Evolutionary conservation across 2,888 invertebrate species (phyloP).

Genomic region (Dicranocentrus wangi): DNA sequence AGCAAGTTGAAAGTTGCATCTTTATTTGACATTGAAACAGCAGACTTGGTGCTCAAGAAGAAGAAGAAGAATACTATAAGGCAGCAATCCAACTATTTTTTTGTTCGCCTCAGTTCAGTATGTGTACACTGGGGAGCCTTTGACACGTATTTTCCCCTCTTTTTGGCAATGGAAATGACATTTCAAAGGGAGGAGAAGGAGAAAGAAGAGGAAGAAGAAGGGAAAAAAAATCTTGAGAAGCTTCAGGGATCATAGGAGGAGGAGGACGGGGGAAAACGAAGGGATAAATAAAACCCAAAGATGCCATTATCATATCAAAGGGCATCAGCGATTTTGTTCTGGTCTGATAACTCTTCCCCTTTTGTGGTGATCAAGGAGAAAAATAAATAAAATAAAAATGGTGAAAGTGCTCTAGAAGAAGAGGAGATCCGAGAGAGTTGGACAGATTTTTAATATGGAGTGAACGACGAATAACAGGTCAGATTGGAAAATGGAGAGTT

Average conservation of each 20-base stretch:
- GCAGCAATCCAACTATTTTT: conserved; percentile 15
- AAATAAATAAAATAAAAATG: too few species aligned
- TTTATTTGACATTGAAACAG: conserved; percentile 31
- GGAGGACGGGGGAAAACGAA: too few species aligned
- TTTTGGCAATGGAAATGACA: conserved; percentile 43
- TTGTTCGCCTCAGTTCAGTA: conserved; percentile 24
- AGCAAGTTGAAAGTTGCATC: conserved; percentile 24
- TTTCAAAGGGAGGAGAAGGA: conserved; percentile 53
- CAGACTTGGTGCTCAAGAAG: not conserved
- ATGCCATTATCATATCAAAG: conserved; percentile 52
- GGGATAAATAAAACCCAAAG: conserved; percentile 35
- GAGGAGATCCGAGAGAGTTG: too few species aligned
- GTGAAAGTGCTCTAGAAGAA: too few species aligned
- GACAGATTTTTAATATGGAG: too few species aligned
- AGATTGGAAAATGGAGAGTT: too few species aligned
- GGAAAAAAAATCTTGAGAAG: conserved; percentile 40
- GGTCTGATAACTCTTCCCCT: conserved; percentile 33
- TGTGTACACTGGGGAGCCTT: conserved; percentile 53
- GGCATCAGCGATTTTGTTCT: conserved; percentile 48
- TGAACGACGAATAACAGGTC: too few species aligned
- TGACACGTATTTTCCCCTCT: conserved; percentile 48
- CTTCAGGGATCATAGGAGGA: conserved; percentile 52
- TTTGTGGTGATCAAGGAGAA: too few species aligned
- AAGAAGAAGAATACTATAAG: conserved; percentile 33
- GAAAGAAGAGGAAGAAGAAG: too few species aligned